Evolutionary conservation across 1,140 invertebrate species (phyloP).

Genomic region (Drosophila lacertosa): DNA sequence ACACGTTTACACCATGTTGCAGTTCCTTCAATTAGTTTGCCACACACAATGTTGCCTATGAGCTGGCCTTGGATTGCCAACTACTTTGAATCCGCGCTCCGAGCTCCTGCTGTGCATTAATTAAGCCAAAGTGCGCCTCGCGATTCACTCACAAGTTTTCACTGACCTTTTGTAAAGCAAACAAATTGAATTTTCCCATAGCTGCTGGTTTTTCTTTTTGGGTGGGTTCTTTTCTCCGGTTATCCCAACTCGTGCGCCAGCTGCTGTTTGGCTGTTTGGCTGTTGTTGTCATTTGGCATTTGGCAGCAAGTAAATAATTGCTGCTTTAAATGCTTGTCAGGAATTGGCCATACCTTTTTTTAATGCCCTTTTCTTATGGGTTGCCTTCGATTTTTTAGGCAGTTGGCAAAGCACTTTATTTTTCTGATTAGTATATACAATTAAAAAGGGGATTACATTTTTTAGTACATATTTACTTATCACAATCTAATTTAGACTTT

Average conservation of each 20-base stretch:
- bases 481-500: too few species aligned
- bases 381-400: not conserved
- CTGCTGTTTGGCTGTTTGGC: slow-evolving; percentile 21
- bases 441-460: too few species aligned
- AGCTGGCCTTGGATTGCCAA: slow-evolving; percentile 34
- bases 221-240: slow-evolving; percentile 54
- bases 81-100: slow-evolving; percentile 18
- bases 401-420: not conserved
- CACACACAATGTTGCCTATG: slow-evolving; percentile 71
- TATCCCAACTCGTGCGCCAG: slow-evolving; percentile 46
- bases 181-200: slow-evolving; percentile 62
- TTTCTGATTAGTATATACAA: too few species aligned
- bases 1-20: slow-evolving; percentile 13
- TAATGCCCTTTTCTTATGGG: not conserved
- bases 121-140: slow-evolving; percentile 39
- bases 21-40: slow-evolving; percentile 70
- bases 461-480: too few species aligned
- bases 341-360: slow-evolving; percentile 50
- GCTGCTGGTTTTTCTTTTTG: slow-evolving; percentile 2
- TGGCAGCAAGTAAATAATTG: slow-evolving; percentile 79
- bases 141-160: slow-evolving; percentile 17
- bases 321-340: slow-evolving; percentile 83
- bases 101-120: slow-evolving; percentile 42
- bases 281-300: slow-evolving; percentile 76
- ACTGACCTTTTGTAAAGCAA: slow-evolving; percentile 67